Base-by-base conservation (phyloP, 2,113 vertebrate genomes). In the Chinchilla lanigera region DNA sequence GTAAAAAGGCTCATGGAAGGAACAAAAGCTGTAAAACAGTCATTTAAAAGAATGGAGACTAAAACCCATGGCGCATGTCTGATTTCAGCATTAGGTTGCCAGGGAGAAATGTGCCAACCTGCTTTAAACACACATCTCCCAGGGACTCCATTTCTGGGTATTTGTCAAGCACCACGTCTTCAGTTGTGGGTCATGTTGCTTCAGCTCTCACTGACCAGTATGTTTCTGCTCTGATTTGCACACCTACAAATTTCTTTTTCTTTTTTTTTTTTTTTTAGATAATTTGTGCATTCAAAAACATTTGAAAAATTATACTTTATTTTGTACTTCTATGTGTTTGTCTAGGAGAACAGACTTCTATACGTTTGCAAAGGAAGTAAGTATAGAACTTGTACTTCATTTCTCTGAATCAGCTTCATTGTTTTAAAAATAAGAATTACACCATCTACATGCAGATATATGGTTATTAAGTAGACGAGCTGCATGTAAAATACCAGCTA, bases 381-480 rank as follows among this genome's bases (percentile, higher is more conserved):
- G 85, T 94, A 13, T 67, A 82, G 22, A 89, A 89, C 28, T 47
- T 71, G 38, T 7, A 61, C 9, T 69, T 47, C 26, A 67, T 13
- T 90, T 86, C 24, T 88, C 60, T 89, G 58, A 85, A 67, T 84
- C 85, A 47, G 10, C 78, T 90, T 95, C 38, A 52, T 78, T 67
- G 28, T 91, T 94, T 95, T 65, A 85, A 95, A 93, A 93, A 54
- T n/a, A 24, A 33, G 13, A 88, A 17, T 88, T 61, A 50, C 63
- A 63, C 1, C 77, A 54, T 41, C 60, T 71, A 73, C 3, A 67
- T 94, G 50, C 5, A 22, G 54, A 90, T 80, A 69, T 93, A 10
- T 89, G 26, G 65, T 81, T 61, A 84, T 52, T 44, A 87, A 75
- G 50, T 75, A 94, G 67, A 95, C 3, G 33, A 65, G 4, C 22